These are phyloP conservation scores for Pherbina coryleti DNA, from an alignment of 2,888 invertebrate genomes.

Conservation along the genomic window DNA sequence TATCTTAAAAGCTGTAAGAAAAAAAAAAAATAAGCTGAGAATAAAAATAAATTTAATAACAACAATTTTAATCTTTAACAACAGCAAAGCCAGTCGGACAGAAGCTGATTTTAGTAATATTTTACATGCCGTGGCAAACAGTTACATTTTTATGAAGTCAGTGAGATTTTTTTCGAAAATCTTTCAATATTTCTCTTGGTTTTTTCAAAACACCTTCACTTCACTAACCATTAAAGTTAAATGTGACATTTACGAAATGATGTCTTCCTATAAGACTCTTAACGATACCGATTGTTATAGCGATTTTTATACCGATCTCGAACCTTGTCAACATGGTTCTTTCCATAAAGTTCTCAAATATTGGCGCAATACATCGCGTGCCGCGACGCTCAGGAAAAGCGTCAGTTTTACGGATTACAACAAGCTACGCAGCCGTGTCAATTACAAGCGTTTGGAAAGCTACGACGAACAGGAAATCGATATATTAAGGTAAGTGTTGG, in stretches of 20 bases:
- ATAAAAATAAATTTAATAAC: neutral
- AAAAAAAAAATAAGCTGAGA: constrained; percentile 7
- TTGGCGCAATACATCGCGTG: constrained; percentile 61
- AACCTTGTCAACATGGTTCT: constrained; percentile 42
- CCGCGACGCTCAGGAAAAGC: constrained; percentile 57
- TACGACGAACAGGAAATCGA: constrained; percentile 59
- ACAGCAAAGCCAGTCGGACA: neutral
- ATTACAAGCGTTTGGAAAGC: constrained; percentile 61
- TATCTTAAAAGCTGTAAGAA: constrained; percentile 5
- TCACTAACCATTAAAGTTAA: neutral
- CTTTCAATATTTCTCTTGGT: neutral
- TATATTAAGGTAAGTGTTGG: constrained; percentile 55
- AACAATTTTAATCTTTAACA: constrained; percentile 18
- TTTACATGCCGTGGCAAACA: constrained; percentile 19
- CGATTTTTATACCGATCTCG: constrained; percentile 14
- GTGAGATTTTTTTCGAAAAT: neutral
- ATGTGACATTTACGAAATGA: constrained; percentile 50
- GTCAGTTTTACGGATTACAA: constrained; percentile 60
- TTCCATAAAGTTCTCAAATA: constrained; percentile 61
- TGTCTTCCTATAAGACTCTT: constrained; percentile 58
- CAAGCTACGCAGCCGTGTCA: constrained; percentile 40
- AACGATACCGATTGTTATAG: constrained; percentile 47
- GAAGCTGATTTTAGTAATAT: constrained; percentile 25
- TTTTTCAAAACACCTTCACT: neutral
- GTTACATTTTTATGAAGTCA: neutral